Base-by-base conservation (phyloP, 92 coral and sea anemone genomes). In the Parazoanthus swiftii region DNA sequence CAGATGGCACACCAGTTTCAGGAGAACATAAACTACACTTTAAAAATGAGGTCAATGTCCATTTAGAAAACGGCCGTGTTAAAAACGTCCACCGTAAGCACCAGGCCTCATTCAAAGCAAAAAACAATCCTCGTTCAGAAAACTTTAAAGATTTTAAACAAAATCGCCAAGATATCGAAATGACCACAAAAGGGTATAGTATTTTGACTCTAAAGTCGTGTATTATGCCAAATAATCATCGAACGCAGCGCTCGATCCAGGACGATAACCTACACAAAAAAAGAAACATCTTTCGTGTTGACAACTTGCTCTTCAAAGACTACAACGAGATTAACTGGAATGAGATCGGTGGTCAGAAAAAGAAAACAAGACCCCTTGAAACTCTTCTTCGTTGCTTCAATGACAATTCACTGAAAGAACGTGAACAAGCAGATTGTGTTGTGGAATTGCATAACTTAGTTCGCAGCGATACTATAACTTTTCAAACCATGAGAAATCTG, bases 111-210 rank as follows among this genome's bases (percentile, higher is more conserved):
- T 71, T 74, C 79, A 35, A 74, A 74, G 80, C 80, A 2, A 14
- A 38, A 76, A 13, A 46, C 80, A 3, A 74, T 71, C 75, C 33
- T 71, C 75, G 95, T 43, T 91, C 95, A 50, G 93, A 92, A 6
- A 93, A 93, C 79, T 80, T 85, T 39, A 74, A 90, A 23, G 93
- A 81, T 42, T 95, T 89, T 73, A 89, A 88, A 75, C 80, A 88
- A 77, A 54, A 71, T 29, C 88, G 90, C 23, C 98, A 93, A 10
- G 96, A 93, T 67, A 89, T 95, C 48, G 92, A 93, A 20, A 80
- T 95, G 77, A 86, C 90, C 67, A 86, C 96, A 15, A 90, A 81
- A 13, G 96, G 98, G 29, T 93, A 93, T 88, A 95, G 93, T 85
- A 90, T 86, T 23, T 71, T 93, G 8, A 88, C 68, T 20, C 71